Percentiles rank a stretch among this genome's conserved stretches.
Conservation (phyloP, 1,140 invertebrate species). For the Heliconius eleuchia region DNA sequence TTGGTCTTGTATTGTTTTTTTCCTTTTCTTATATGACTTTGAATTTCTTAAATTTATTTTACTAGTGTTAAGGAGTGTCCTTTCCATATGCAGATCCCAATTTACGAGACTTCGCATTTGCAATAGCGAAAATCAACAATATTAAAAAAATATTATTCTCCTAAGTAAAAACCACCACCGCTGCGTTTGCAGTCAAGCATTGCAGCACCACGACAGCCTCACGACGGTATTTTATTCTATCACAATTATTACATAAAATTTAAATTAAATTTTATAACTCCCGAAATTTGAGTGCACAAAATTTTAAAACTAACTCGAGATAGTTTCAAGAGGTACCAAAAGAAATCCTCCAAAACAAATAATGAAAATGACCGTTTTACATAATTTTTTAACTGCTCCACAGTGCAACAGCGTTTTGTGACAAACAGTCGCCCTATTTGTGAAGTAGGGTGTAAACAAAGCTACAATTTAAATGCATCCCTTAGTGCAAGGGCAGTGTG, state of each 20-base stretch:
- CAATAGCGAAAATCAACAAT: no score
- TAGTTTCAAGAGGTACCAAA: not conserved
- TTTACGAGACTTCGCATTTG: no score
- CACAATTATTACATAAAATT: not conserved
- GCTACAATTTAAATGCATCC: constrained; percentile 24
- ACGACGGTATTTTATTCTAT: no score
- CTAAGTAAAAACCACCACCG: no score
- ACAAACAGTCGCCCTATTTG: constrained; percentile 13
- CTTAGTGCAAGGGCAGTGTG: constrained; percentile 30
- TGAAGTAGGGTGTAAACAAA: constrained; percentile 24
- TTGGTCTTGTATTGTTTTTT: not conserved
- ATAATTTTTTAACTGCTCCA: not conserved
- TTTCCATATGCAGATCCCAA: no score
- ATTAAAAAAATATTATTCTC: no score
- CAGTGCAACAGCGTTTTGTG: not conserved
- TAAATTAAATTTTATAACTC: not conserved
- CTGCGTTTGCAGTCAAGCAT: no score
- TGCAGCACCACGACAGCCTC: no score
- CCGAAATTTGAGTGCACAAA: not conserved
- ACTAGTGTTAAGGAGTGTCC: no score
- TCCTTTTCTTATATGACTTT: not conserved
- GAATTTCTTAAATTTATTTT: no score
- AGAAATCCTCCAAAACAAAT: not conserved
- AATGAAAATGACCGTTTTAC: not conserved
- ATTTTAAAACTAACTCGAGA: not conserved